Evolutionary conservation across 2,888 invertebrate species (phyloP).

Genomic region (Standfussiana lucernea): DNA sequence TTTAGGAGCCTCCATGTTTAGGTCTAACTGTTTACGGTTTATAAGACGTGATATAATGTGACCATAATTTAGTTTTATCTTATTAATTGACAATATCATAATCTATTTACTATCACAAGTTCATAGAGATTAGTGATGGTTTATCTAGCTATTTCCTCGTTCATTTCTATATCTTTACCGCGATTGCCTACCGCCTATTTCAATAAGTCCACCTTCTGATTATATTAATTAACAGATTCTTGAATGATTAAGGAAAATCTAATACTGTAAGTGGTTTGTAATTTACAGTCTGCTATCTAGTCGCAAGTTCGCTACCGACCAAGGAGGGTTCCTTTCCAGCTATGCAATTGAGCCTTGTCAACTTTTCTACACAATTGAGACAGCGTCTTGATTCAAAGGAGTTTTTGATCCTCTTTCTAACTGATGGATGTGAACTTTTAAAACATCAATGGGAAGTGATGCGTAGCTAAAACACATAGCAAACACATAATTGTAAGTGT

Average conservation of each 20-base stretch:
- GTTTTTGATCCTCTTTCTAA: background rate
- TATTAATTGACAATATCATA: constrained; percentile 19
- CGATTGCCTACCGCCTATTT: constrained; percentile 24
- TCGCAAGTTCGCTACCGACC: background rate
- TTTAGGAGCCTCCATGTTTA: constrained; percentile 5
- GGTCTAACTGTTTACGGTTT: background rate
- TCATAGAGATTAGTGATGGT: constrained; percentile 25
- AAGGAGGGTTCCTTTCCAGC: background rate
- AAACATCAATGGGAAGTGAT: constrained; percentile 34
- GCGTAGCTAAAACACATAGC: constrained; percentile 8
- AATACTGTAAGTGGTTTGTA: background rate
- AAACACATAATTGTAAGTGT: constrained; percentile 43
- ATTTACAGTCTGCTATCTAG: constrained; percentile 13
- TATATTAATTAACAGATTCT: constrained; percentile 33
- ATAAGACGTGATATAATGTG: constrained; percentile 7
- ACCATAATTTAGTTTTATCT: constrained; percentile 24
- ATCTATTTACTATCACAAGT: constrained; percentile 20
- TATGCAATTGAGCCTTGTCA: background rate
- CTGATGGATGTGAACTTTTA: background rate
- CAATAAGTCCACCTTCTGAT: constrained; percentile 35
- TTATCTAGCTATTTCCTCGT: constrained; percentile 46
- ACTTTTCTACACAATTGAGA: background rate
- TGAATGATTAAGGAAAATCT: constrained; percentile 20
- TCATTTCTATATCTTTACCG: constrained; percentile 41
- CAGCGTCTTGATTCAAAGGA: background rate